These are phyloP conservation scores for Drosophila monieri DNA, from an alignment of 2,888 invertebrate genomes.

Conservation along the genomic window DNA sequence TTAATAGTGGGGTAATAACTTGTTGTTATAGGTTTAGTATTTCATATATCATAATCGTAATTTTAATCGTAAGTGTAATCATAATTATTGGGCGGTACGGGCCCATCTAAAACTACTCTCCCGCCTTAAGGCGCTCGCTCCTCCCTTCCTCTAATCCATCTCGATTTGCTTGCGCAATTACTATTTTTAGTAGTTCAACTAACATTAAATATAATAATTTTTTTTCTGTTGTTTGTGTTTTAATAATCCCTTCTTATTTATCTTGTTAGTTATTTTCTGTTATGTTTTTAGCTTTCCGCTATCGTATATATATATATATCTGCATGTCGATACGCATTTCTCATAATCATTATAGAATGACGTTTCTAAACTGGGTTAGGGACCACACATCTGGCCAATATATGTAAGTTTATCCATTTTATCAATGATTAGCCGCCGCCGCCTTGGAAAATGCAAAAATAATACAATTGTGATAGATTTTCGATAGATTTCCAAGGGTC, in stretches of 20 bases:
- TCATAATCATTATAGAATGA: conserved; percentile 24
- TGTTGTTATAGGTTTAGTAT: conserved; percentile 53
- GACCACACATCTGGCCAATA: conserved; percentile 16
- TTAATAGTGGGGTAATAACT: conserved; percentile 76
- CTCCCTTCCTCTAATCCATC: conserved; percentile 34
- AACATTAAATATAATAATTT: conserved; percentile 74
- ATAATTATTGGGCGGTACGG: conserved; percentile 55
- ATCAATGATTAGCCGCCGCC: conserved; percentile 39
- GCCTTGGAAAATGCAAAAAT: conserved; percentile 72
- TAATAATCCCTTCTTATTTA: conserved; percentile 30
- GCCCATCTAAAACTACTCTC: conserved; percentile 65
- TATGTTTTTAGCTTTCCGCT: conserved; percentile 22
- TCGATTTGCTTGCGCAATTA: conserved; percentile 25
- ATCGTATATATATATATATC: conserved; percentile 23
- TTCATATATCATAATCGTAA: conserved; percentile 51
- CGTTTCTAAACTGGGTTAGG: conserved; percentile 40
- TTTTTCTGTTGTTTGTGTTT: conserved; percentile 9
- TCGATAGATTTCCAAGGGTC: conserved; percentile 47
- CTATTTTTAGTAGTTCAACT: conserved; percentile 73
- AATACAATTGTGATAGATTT: conserved; percentile 60
- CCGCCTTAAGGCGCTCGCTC: conserved; percentile 4
- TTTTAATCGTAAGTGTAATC: conserved; percentile 61
- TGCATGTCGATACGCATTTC: conserved; percentile 23
- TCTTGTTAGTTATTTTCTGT: conserved; percentile 52
- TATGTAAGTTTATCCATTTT: conserved; percentile 14